A percentile compares a stretch with the other conserved stretches of the same genome.
These are phyloP conservation scores for Lampropteryx suffumata DNA, from an alignment of 2,888 invertebrate species.

Conservation along the genomic window DNA sequence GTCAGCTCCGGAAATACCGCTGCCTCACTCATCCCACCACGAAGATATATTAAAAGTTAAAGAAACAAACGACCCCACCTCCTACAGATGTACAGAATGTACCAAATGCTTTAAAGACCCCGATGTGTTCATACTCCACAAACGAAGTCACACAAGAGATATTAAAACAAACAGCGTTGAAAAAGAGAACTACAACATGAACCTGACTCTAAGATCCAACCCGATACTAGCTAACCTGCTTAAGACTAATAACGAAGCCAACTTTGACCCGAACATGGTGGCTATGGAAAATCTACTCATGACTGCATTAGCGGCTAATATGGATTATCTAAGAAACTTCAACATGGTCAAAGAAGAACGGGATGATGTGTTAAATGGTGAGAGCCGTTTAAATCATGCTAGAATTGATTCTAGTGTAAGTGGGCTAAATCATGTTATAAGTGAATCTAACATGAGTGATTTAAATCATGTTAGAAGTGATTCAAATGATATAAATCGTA, in stretches of 20 bases:
- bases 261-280: slow-evolving; percentile 46
- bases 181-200: slow-evolving; percentile 56
- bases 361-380: slow-evolving; percentile 7
- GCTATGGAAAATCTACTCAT: slow-evolving; percentile 58
- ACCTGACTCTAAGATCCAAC: slow-evolving; percentile 61
- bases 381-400: not conserved
- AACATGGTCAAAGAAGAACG: slow-evolving; percentile 38
- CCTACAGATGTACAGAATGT: slow-evolving; percentile 64
- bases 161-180: slow-evolving; percentile 19
- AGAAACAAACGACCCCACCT: slow-evolving; percentile 31
- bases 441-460: not conserved
- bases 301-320: slow-evolving; percentile 59
- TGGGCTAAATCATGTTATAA: not conserved
- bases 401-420: not conserved
- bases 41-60: slow-evolving; percentile 22
- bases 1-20: not conserved
- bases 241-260: slow-evolving; percentile 41
- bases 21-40: slow-evolving; percentile 22
- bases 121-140: slow-evolving; percentile 66
- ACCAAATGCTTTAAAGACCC: slow-evolving; percentile 76
- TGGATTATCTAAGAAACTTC: slow-evolving; percentile 63
- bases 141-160: slow-evolving; percentile 49
- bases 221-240: slow-evolving; percentile 70
- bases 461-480: too few relatives aligned
- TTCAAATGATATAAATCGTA: not conserved